Conservation (phyloP, 2,113 vertebrate species). For the Salvelinus namaycush region DNA sequence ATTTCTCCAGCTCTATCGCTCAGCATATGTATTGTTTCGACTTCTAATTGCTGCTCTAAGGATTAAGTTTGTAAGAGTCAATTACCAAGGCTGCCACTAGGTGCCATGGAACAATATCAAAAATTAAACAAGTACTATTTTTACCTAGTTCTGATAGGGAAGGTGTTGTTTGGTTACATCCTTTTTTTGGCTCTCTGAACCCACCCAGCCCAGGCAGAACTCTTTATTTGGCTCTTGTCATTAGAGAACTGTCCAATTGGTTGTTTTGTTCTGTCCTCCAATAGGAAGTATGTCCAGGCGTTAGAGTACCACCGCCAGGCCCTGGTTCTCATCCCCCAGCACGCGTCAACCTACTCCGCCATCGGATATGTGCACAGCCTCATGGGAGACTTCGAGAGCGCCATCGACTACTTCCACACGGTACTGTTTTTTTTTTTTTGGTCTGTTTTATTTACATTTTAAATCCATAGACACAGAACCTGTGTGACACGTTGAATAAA, state of each 20-base stretch:
- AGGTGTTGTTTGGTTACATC: too few relatives aligned
- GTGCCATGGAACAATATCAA: too few relatives aligned
- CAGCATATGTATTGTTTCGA: too few relatives aligned
- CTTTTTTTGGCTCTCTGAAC: too few relatives aligned
- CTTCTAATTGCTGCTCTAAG: too few relatives aligned
- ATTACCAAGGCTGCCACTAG: too few relatives aligned
- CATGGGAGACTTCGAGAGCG: slow-evolving; percentile 96
- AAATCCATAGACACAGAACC: neutral
- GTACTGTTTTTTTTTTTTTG: slow-evolving; percentile 63
- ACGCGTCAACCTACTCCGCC: slow-evolving; percentile 93
- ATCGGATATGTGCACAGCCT: slow-evolving; percentile 97
- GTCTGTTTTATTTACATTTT: neutral
- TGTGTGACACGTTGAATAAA: neutral
- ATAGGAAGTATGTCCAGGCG: slow-evolving; percentile 92
- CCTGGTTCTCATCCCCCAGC: slow-evolving; percentile 92
- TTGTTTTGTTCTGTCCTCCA: slow-evolving; percentile 7
- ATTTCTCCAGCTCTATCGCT: too few relatives aligned
- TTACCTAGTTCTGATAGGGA: too few relatives aligned
- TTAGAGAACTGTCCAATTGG: neutral
- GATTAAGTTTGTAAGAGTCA: too few relatives aligned
- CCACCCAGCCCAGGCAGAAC: neutral
- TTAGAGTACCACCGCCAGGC: slow-evolving; percentile 97
- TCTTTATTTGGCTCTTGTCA: neutral
- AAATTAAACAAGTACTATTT: too few relatives aligned
- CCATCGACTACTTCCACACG: slow-evolving; percentile 98